Conservation (phyloP, 2,797 vertebrate species). For the Miichthys miiuy region DNA sequence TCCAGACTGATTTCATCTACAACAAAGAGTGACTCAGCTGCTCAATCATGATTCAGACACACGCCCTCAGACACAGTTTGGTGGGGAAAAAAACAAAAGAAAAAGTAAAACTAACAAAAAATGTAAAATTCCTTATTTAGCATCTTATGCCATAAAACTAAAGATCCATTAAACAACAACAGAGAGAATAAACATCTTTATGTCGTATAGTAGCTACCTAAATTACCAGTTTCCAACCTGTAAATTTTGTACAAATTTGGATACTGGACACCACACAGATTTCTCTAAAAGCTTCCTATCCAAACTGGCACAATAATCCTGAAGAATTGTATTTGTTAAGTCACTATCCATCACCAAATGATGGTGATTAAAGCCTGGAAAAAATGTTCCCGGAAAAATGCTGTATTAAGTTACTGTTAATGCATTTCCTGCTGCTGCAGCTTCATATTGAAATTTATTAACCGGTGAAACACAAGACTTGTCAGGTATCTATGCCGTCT, state of each 20-base stretch:
- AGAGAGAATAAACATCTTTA: background rate
- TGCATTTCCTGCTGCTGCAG: no score
- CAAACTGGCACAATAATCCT: no score
- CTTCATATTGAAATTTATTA: no score
- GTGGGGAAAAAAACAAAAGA: background rate
- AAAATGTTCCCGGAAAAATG: no score
- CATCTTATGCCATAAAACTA: conserved; percentile 2
- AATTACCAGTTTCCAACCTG: background rate
- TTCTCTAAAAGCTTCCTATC: background rate
- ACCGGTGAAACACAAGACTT: no score
- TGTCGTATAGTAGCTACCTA: background rate
- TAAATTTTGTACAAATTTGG: background rate
- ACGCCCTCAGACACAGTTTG: conserved; percentile 5
- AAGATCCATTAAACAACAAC: background rate
- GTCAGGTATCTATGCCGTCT: no score
- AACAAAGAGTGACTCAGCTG: conserved; percentile 69
- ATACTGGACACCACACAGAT: background rate
- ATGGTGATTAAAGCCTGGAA: no score
- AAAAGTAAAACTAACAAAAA: background rate
- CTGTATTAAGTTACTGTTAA: no score
- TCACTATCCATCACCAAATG: no score
- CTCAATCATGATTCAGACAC: conserved; percentile 49
- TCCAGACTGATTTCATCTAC: conserved; percentile 90
- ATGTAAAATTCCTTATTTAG: background rate
- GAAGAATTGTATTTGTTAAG: no score